A percentile compares a stretch with the other conserved stretches of the same genome.
Conservation (phyloP, 2,113 vertebrate genomes). For the Prunella fulvescens region DNA sequence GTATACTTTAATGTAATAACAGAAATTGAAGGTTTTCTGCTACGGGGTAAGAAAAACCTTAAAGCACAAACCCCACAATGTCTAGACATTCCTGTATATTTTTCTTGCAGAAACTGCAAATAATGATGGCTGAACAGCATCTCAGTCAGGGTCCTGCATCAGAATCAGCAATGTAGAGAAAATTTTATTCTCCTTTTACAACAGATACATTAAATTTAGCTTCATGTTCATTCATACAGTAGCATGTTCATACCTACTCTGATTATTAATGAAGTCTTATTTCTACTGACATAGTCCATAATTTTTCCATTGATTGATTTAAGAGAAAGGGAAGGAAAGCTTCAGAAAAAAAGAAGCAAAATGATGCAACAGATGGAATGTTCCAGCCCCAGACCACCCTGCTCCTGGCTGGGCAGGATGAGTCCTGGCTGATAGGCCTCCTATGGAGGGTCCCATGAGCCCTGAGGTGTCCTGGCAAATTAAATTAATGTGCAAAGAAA, state of each 20-base stretch:
- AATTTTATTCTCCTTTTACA: not conserved
- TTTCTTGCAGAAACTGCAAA: slow-evolving; percentile 14
- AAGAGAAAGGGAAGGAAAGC: not conserved
- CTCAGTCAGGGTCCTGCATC: not conserved
- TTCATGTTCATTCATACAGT: not conserved
- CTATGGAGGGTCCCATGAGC: not conserved
- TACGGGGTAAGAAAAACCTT: not conserved
- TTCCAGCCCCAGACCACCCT: not conserved
- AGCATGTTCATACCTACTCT: not conserved
- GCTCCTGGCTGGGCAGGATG: too few relatives aligned
- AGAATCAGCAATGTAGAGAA: not conserved
- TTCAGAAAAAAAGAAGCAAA: not conserved
- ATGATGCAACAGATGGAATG: not conserved
- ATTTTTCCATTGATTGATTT: not conserved
- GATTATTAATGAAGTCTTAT: not conserved
- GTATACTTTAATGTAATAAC: not conserved
- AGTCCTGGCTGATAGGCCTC: not conserved
- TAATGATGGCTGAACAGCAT: not conserved
- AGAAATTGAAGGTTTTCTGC: not conserved
- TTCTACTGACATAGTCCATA: not conserved
- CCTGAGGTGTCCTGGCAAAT: not conserved
- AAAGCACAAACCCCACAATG: not conserved
- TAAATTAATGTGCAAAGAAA: not conserved
- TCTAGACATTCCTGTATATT: slow-evolving; percentile 45
- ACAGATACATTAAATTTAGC: not conserved